Evolutionary conservation across 2,113 vertebrate species (phyloP).

Genomic region (Lonchura striata): DNA sequence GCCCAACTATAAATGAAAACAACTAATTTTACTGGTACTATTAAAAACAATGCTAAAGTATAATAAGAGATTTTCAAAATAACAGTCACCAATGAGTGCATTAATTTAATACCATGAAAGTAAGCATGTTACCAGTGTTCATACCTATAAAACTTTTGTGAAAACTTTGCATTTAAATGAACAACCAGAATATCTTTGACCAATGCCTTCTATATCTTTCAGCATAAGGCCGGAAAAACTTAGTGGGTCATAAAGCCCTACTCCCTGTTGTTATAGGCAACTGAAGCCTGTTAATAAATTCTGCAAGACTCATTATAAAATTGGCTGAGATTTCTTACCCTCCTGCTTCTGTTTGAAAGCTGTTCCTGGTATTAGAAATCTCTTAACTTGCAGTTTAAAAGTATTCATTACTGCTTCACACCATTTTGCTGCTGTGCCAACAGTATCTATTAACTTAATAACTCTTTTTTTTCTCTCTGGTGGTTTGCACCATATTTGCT

Average conservation of each 20-base stretch:
- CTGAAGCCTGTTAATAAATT: conserved; percentile 2
- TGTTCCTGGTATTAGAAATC: neutral
- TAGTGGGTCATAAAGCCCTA: neutral
- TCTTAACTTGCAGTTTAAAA: neutral
- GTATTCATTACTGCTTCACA: neutral
- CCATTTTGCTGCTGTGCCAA: neutral
- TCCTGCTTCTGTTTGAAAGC: neutral
- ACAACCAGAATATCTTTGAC: neutral
- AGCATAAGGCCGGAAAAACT: neutral
- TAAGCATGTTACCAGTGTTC: neutral
- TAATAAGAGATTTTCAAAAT: neutral
- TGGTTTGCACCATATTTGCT: neutral
- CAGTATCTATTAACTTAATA: neutral
- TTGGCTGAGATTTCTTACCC: neutral
- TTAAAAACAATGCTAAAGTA: neutral
- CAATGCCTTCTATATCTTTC: neutral
- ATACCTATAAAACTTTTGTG: neutral
- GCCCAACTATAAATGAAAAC: neutral
- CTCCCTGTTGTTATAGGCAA: neutral
- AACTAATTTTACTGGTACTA: neutral
- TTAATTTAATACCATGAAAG: neutral
- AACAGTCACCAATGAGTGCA: neutral
- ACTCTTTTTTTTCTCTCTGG: neutral
- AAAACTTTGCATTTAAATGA: neutral
- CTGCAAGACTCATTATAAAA: conserved; percentile 3